phyloP scores from a whole-genome alignment of 2,113 vertebrate species.

The Etheostoma spectabile region DNA sequence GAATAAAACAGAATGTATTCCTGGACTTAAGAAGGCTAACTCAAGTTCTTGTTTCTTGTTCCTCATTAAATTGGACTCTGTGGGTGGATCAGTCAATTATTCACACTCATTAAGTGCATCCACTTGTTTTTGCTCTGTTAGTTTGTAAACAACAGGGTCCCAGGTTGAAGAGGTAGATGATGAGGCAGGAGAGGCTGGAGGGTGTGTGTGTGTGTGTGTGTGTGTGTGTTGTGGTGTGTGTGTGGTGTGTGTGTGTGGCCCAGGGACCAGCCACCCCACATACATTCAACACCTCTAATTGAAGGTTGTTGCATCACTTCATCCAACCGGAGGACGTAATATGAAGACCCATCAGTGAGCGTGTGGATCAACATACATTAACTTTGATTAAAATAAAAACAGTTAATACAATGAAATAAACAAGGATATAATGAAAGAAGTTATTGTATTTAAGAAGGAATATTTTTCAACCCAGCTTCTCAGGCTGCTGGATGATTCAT shows the following conservation, averaged over 20 bases:
- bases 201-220: conserved; percentile 12
- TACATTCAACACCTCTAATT: conserved; percentile 59
- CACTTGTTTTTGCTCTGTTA: conserved; percentile 20
- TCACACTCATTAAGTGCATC: conserved; percentile 8
- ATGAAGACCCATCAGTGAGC: neutral
- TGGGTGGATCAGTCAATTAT: neutral
- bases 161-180: conserved; percentile 39
- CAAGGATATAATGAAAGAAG: neutral
- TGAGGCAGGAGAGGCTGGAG: neutral
- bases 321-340: conserved; percentile 14
- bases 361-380: neutral
- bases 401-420: neutral
- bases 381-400: conserved; percentile 4
- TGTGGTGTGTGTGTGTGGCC: conserved; percentile 10
- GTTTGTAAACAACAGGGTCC: conserved; percentile 16
- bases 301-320: conserved; percentile 25
- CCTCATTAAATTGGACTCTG: conserved; percentile 23
- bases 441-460: neutral
- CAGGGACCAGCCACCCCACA: neutral
- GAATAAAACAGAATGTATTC: neutral
- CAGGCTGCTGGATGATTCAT: neutral
- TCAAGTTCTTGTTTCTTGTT: conserved; percentile 17
- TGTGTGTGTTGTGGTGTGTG: conserved; percentile 13
- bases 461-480: too few relatives aligned
- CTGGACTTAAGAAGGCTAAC: neutral